A percentile compares a stretch with the other conserved stretches of the same genome.
Evolutionary conservation across 2,888 invertebrate genomes (phyloP).

Genomic region (Caenorhabditis sp.): DNA sequence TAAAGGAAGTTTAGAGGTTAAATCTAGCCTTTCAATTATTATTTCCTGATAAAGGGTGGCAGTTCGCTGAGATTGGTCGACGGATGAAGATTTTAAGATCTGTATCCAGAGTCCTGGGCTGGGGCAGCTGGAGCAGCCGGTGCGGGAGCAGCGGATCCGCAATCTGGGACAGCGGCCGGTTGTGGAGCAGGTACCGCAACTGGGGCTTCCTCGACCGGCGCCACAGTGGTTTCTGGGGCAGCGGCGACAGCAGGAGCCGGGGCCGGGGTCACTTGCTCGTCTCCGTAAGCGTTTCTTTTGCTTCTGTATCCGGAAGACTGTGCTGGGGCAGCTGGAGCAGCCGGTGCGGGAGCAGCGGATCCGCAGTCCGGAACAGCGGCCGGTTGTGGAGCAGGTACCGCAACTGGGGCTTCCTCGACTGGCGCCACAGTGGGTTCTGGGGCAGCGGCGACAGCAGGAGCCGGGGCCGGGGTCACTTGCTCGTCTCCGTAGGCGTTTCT

Average conservation of each 20-base stretch:
- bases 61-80: slow-evolving; percentile 47
- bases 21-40: slow-evolving; percentile 29
- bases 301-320: slow-evolving; percentile 55
- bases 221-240: too few species aligned
- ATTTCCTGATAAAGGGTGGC: slow-evolving; percentile 41
- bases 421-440: too few species aligned
- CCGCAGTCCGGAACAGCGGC: slow-evolving; percentile 42
- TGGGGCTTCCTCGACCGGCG: slow-evolving; percentile 37
- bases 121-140: slow-evolving; percentile 54
- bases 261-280: slow-evolving; percentile 63
- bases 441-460: slow-evolving; percentile 43
- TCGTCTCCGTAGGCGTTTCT: slow-evolving; percentile 68
- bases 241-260: slow-evolving; percentile 43
- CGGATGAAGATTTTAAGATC: slow-evolving; percentile 17
- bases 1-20: not conserved
- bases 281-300: slow-evolving; percentile 66
- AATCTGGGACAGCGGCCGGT: slow-evolving; percentile 48
- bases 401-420: slow-evolving; percentile 46
- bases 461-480: slow-evolving; percentile 60
- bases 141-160: slow-evolving; percentile 48
- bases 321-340: slow-evolving; percentile 44
- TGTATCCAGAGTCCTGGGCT: slow-evolving; percentile 57
- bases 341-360: slow-evolving; percentile 40
- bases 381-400: slow-evolving; percentile 35
- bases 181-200: slow-evolving; percentile 39